Conservation (phyloP, 2,113 vertebrate genomes). For the Tachuris rubrigastra region DNA sequence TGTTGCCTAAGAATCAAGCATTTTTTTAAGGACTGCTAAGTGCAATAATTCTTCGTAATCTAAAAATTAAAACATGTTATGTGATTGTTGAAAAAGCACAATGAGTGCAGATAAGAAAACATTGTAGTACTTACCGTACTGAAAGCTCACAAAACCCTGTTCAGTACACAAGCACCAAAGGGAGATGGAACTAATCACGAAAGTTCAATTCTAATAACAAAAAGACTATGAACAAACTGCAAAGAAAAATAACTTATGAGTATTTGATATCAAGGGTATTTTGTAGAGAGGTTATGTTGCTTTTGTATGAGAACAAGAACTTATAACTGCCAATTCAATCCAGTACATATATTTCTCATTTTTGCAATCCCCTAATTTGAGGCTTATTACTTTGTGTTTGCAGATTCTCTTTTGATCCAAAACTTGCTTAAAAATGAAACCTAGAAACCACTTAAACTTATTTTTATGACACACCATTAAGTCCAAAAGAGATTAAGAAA, state of each 20-base stretch:
- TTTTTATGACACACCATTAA: background rate
- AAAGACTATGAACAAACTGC: background rate
- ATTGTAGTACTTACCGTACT: slow-evolving; percentile 7
- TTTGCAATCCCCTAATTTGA: background rate
- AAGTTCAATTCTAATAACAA: slow-evolving; percentile 20
- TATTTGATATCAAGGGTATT: background rate
- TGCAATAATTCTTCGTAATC: background rate
- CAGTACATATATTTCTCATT: background rate
- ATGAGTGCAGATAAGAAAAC: background rate
- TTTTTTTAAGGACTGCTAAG: background rate
- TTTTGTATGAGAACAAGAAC: background rate
- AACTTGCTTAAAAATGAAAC: background rate
- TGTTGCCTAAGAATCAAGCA: background rate
- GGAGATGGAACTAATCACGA: slow-evolving; percentile 10
- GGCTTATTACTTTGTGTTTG: background rate
- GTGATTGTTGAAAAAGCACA: background rate
- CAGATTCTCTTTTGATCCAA: background rate
- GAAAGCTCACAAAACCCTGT: slow-evolving; percentile 2
- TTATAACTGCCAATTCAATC: background rate
- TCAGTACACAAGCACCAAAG: slow-evolving; percentile 27
- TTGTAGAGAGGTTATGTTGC: background rate
- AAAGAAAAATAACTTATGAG: slow-evolving; percentile 24
- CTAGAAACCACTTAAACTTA: background rate
- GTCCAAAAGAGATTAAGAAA: background rate
- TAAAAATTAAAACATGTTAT: background rate